Base-by-base conservation (phyloP, 2,113 vertebrate genomes). In the Eidolon helvum region DNA sequence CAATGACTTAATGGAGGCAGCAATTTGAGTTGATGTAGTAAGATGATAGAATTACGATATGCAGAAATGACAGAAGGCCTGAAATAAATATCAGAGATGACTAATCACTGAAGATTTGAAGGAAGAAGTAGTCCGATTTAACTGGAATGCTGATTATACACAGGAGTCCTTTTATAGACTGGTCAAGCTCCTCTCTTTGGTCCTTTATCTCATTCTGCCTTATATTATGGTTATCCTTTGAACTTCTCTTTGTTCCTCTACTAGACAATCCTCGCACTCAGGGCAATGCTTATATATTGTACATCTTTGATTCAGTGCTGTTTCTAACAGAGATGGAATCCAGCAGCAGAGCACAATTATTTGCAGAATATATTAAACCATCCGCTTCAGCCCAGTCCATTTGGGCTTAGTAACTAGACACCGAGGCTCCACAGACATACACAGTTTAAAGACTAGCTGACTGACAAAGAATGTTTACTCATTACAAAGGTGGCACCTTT, bases 291-390 rank as follows among this genome's bases (percentile, higher is more conserved):
- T 96, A 78, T n/a, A 21, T 82, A 90, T 38, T 9, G 66, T 1
- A 77, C 10, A 79, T 74, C 55, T 92, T 83, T 75, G 38, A 65
- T 35, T 48, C 11, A 28, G 30, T 10, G 78, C 19, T 69, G 15
- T 86, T 93, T 94, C 38, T 88, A 94, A 43, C 74, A 87, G 78
- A 90, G 75, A 69, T 65, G 30, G 33, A 93, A 79, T 4, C 8
- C n/a, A 63, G 38, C n/a, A 93, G 48, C 43, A 84, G 26, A 96
- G n/a, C 24, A 84, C 90, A 87, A 74, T 65, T 79, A 93, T 71
- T 59, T 91, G 74, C 18, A 35, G 33, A 53, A 82, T 78, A 68
- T 94, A 93, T 55, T 45, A 89, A 94, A 86, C 18, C 15, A 84
- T 77, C 33, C 12, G 86, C 61, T 91, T 91, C 10, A 63, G 40